A percentile compares a stretch with the other conserved stretches of the same genome.
phyloP scores from a whole-genome alignment of 2,113 vertebrate species.

The Xerus inauris region DNA sequence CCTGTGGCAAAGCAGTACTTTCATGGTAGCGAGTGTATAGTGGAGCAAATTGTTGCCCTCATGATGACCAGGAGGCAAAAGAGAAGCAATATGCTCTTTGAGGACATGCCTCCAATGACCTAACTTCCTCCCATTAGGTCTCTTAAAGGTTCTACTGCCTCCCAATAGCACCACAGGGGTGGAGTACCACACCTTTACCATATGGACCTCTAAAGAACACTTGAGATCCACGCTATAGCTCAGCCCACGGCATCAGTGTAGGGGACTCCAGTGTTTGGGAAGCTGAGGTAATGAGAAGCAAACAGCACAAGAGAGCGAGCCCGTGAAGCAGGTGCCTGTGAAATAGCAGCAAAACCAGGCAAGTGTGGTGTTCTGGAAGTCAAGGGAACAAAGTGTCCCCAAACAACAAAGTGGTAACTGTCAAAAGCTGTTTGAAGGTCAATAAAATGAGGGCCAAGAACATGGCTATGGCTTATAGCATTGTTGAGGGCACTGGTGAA shows the following conservation, averaged over 20 bases:
- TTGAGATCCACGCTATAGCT: not conserved
- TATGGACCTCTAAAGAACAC: too few relatives aligned
- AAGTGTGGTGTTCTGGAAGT: not conserved
- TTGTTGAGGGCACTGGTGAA: not conserved
- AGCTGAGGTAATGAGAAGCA: not conserved
- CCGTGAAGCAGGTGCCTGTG: not conserved
- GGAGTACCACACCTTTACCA: not conserved
- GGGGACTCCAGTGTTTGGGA: not conserved
- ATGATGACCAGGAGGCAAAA: not conserved
- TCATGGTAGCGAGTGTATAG: not conserved
- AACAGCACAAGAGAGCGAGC: not conserved
- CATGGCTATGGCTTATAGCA: fast-evolving
- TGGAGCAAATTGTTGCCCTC: not conserved
- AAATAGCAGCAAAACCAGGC: not conserved
- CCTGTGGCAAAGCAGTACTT: not conserved
- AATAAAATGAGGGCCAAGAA: not conserved
- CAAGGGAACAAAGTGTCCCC: not conserved
- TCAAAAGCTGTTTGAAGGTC: not conserved
- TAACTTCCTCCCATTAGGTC: not conserved
- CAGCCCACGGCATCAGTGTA: not conserved
- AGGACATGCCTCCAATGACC: not conserved
- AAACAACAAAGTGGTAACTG: not conserved
- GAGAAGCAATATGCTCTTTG: not conserved
- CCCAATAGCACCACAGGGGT: not conserved
- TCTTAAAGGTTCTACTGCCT: not conserved